Base-by-base conservation (phyloP, 1,140 invertebrate genomes). In the Drosophila nasuta region DNA sequence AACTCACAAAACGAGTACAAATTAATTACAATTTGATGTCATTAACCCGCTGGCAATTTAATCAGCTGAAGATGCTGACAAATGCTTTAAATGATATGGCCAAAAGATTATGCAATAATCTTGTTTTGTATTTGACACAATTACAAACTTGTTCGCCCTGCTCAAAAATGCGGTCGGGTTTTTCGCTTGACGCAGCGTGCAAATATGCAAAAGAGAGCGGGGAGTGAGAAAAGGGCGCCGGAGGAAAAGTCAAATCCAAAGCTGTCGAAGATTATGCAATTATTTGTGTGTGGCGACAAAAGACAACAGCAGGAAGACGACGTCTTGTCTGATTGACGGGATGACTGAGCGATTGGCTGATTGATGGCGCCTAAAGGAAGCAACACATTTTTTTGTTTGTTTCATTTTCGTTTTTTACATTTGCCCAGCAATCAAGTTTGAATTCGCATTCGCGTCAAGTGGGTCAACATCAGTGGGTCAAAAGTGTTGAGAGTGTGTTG, bases 91-190 rank as follows among this genome's bases (percentile, higher is more conserved):
- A 33, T 64, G 59, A 75, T 66, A 66, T 62, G 49, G 45, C 17
- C 43, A 38, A 25, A 25, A 33, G 8, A 70, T 87, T 87, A 82
- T 80, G 77, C 68, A 88, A 87, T 82, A 35, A 51, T 35, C 69
- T 62, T 74, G 6, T 51, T 49, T 56, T 57, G 70, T 74, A 71
- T 87, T 87, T 87, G 82, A 87, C 82, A 88, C 81, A 82, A 87
- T 87, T 87, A 82, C 72, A 86, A 86, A 87, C 82, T 87, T 82
- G 82, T 87, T 87, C 82, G 82, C 83, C 79, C 82, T 69, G 76
- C 79, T 59, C 51, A 80, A 71, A 88, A 88, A 88, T 87, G 79
- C 77, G 82, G 73, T 82, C 83, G 81, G 54, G 68, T 74, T 82
- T 82, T 78, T 82, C 60, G 69, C 64, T 72, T 71, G 49, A 64